Conservation (phyloP, 1,140 invertebrate genomes). For the Cotesia typhae region DNA sequence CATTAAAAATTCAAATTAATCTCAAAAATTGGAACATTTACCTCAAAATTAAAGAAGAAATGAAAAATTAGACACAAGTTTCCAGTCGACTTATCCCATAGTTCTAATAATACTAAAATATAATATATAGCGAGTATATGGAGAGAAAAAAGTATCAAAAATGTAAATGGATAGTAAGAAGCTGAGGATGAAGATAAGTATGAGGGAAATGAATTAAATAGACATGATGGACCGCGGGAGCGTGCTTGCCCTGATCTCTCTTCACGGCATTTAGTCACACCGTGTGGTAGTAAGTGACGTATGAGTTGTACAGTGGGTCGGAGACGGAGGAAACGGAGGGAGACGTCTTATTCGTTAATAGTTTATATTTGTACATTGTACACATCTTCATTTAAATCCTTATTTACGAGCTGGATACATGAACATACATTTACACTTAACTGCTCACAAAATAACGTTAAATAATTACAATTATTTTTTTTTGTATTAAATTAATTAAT, state of each 20-base stretch:
- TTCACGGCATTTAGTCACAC: constrained; percentile 50
- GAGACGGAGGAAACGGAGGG: background rate
- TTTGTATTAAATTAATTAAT: too few species aligned
- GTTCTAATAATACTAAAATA: constrained; percentile 56
- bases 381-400: too few species aligned
- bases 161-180: too few species aligned
- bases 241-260: constrained; percentile 56
- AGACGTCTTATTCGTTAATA: background rate
- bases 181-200: constrained; percentile 1
- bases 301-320: constrained; percentile 11
- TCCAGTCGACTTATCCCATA: constrained; percentile 16
- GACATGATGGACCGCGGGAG: constrained; percentile 56
- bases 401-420: too few species aligned
- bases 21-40: too few species aligned
- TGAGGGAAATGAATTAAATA: constrained; percentile 36
- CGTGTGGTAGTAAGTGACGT: constrained; percentile 5
- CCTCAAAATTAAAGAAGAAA: background rate
- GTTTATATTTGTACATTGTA: background rate
- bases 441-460: too few species aligned
- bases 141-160: constrained; percentile 33
- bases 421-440: too few species aligned
- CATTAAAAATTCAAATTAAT: too few species aligned
- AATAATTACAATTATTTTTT: too few species aligned
- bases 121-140: too few species aligned
- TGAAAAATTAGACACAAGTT: too few species aligned